Base-by-base conservation (phyloP, 2,888 invertebrate species). In the Netelia virgata region DNA sequence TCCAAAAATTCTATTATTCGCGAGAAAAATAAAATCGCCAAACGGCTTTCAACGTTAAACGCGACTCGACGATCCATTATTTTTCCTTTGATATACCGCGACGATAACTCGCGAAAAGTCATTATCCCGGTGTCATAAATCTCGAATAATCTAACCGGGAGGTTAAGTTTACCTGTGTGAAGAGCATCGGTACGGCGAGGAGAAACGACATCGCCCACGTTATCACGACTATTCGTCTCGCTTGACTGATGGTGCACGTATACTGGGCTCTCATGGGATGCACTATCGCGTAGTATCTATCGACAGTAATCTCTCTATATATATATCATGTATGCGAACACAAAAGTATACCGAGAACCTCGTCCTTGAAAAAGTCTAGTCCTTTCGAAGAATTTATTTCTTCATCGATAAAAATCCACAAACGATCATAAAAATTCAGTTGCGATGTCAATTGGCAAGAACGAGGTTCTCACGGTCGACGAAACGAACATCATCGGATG, bases 241-340 rank as follows among this genome's bases (percentile, higher is more conserved):
- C 96, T 88, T 96, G 95, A 85, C 95, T 95, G 86, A 95, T 95
- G 14, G 96, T 96, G 89, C 96, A 96, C 55, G 95, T 94, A 91
- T 96, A 96, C 89, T 96, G 95, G 47, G 96, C 96, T 91, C 94
- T 95, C 94, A 96, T 96, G 3, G 96, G 96, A 92, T 96, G 96
- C 28, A 96, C 95, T 82, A 96, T 96, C 69, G 96, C 96, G 89
- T 96, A 96, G 92, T 96, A 96, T 91, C 96, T 96, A 93, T 53
- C 93, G 93, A 74, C 28, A 85, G 72, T 74, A 8, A 47, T 11
- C 59, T 23, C n/a, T n/a, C n/a, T n/a, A n/a, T n/a, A 64, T 16
- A 66, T 10, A 36, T 55, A 41, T 68, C 59, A 43, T 28, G 72
- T 28, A 77, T 55, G 1, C 20, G 16, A 53, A 20, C 14, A 36